Conservation (phyloP, 2,113 vertebrate species). For the Motacilla alba region DNA sequence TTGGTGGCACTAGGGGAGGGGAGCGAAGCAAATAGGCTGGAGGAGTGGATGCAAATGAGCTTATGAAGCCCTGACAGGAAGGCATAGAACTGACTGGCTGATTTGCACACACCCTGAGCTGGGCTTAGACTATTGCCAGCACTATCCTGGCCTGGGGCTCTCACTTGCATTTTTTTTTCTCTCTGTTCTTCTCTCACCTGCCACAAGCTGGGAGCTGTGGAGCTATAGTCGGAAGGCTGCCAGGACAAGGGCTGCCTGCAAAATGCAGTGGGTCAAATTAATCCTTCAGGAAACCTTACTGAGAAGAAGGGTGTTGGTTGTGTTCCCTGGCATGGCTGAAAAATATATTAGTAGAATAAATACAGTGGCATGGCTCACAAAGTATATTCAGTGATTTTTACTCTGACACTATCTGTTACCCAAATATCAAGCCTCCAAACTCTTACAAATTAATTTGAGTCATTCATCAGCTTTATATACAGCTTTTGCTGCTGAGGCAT, state of each 20-base stretch:
- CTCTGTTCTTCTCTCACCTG: not conserved
- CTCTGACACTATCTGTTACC: not conserved
- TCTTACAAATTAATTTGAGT: not conserved
- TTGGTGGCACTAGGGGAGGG: not conserved
- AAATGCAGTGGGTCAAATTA: not conserved
- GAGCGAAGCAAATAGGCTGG: not conserved
- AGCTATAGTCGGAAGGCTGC: not conserved
- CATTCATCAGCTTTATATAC: not conserved
- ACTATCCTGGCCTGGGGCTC: not conserved
- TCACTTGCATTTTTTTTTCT: not conserved
- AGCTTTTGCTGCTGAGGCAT: not conserved
- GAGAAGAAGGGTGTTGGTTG: not conserved
- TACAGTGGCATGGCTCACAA: not conserved
- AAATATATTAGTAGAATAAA: not conserved
- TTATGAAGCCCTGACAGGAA: not conserved
- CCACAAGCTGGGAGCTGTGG: not conserved
- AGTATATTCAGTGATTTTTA: not conserved
- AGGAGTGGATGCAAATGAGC: not conserved
- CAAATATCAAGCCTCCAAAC: not conserved
- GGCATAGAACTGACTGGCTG: not conserved
- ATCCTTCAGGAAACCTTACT: not conserved
- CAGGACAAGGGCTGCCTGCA: not conserved
- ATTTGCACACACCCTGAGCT: not conserved
- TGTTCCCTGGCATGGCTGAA: not conserved
- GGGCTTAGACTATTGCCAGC: not conserved